Conservation (phyloP, 2,113 vertebrate genomes). For the Xyliphius kryptos region DNA sequence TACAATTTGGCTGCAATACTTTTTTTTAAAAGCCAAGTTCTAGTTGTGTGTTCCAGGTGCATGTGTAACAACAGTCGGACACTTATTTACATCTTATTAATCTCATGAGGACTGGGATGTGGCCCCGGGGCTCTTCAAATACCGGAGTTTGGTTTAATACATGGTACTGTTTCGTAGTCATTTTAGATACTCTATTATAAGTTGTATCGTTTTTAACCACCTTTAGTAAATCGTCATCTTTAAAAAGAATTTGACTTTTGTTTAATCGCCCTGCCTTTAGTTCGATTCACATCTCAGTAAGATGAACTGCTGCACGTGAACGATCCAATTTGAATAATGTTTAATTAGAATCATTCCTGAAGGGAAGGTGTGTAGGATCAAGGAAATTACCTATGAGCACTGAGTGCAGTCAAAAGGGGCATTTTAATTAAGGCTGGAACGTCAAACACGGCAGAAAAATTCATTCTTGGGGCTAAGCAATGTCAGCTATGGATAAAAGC, state of each 20-base stretch:
- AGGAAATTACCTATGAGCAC: slow-evolving; percentile 40
- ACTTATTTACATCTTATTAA: too few species aligned
- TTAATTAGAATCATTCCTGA: slow-evolving; percentile 37
- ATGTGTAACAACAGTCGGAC: too few species aligned
- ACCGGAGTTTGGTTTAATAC: background rate
- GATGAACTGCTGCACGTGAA: slow-evolving; percentile 26
- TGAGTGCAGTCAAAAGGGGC: slow-evolving; percentile 34
- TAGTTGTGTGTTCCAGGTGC: too few species aligned
- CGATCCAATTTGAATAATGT: slow-evolving; percentile 39
- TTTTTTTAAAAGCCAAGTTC: too few species aligned
- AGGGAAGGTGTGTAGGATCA: slow-evolving; percentile 23
- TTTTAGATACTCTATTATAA: too few species aligned
- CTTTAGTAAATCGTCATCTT: background rate
- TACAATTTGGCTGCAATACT: too few species aligned
- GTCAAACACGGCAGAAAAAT: slow-evolving; percentile 15
- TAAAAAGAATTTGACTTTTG: slow-evolving; percentile 16
- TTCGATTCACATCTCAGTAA: slow-evolving; percentile 4
- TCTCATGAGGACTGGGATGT: too few species aligned
- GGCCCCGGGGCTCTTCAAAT: slow-evolving; percentile 20
- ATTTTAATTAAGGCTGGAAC: slow-evolving; percentile 37
- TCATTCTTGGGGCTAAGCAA: slow-evolving; percentile 9
- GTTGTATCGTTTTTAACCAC: too few species aligned
- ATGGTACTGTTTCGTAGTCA: too few species aligned
- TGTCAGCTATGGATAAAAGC: slow-evolving; percentile 10
- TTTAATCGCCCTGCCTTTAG: slow-evolving; percentile 11